These are phyloP conservation scores for Nanorana parkeri DNA, from an alignment of 2,113 vertebrate genomes.

Conservation along the genomic window DNA sequence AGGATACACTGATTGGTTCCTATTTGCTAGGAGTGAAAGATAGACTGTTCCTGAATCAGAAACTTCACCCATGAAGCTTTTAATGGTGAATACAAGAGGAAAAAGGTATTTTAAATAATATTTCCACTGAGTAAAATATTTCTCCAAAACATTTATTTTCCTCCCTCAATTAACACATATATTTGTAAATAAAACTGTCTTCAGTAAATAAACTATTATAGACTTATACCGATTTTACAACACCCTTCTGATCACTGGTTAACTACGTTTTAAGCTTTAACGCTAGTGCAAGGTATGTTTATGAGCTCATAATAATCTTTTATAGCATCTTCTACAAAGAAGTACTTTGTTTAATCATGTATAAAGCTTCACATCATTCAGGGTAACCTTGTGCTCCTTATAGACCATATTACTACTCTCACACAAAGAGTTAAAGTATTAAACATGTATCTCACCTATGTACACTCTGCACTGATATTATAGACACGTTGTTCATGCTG, in stretches of 20 bases:
- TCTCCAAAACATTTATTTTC: too few relatives aligned
- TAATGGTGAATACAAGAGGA: too few relatives aligned
- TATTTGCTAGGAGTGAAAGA: too few relatives aligned
- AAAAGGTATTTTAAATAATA: too few relatives aligned
- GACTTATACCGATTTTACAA: too few relatives aligned
- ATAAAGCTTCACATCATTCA: constrained; percentile 1
- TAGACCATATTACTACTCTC: background rate
- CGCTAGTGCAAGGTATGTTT: constrained; percentile 20
- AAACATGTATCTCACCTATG: constrained; percentile 26
- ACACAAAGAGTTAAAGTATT: constrained; percentile 32
- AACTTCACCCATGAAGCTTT: too few relatives aligned
- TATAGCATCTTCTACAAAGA: background rate
- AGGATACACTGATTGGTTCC: too few relatives aligned
- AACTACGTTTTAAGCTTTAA: background rate
- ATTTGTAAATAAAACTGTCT: too few relatives aligned
- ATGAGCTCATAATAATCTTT: constrained; percentile 5
- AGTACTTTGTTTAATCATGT: constrained; percentile 27
- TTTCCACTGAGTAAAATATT: too few relatives aligned
- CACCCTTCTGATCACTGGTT: background rate
- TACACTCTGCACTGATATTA: constrained; percentile 11
- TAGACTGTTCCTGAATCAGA: too few relatives aligned
- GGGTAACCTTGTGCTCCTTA: background rate
- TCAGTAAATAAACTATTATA: too few relatives aligned
- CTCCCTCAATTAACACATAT: too few relatives aligned
- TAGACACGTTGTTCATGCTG: constrained; percentile 21